Evolutionary conservation across 2,888 invertebrate species (phyloP), one percentile per base, ranked within the genome.

Genomic region (Brenthis ino): DNA sequence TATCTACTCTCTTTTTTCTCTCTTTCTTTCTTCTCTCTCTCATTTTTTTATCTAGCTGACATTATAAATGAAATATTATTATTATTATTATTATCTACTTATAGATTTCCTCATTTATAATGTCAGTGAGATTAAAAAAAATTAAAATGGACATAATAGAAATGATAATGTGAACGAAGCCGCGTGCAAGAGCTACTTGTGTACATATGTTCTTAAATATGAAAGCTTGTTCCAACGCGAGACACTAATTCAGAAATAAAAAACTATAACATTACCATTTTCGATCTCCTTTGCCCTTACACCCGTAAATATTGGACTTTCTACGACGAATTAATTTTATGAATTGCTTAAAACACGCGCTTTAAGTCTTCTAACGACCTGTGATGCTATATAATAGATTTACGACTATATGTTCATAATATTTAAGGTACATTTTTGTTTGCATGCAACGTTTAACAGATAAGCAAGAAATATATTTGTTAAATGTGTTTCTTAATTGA

Each of bases 251-350:
- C 43, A 64, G 63, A 14, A 28, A 64, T 68, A 68, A 66, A 43
- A 68, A 68, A 66, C 55, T 57, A 65, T 64, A 66, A 60, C 56
- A 66, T 66, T 43, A 71, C 43, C 43, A 64, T 57, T 65, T 57
- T 64, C 47, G 60, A 54, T 67, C 68, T 64, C 70, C 69, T 74
- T 66, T 73, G 65, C 72, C 72, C 69, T 70, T 48, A 67, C 64
- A 72, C 58, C 61, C 67, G 69, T 74, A 72, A 73, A 75, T 72
- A 70, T 69, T 61, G 48, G 69, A 71, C 74, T 74, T 74, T 74
- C 74, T 73, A 74, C 67, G 43, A 65, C 65, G 66, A 66, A 70
- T 72, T 71, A 65, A 72, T 73, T 72, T 70, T 66, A 70, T 68
- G 61, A 72, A 72, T 68, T 68, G 70, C 64, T 65, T 54, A 56